A percentile compares a stretch with the other conserved stretches of the same genome.
Conservation (phyloP, 2,113 vertebrate species). For the Panthera leo region DNA sequence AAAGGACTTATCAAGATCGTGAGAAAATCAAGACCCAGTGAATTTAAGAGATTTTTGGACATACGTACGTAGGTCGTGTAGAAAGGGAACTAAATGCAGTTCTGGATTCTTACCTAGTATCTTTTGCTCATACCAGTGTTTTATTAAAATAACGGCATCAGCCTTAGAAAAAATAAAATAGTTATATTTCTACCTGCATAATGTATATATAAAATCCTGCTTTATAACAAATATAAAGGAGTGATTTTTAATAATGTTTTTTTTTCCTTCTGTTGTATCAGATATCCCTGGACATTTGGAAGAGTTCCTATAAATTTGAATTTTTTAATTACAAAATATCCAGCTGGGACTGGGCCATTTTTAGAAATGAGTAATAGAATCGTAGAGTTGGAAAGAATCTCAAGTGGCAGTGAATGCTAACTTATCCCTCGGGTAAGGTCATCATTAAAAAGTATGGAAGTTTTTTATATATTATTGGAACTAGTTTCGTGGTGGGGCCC, state of each 20-base stretch:
- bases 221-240: not conserved
- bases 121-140: slow-evolving; percentile 55
- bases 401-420: not conserved
- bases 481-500: not conserved
- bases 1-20: not conserved
- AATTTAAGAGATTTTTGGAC: not conserved
- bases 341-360: slow-evolving; percentile 32
- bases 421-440: not conserved
- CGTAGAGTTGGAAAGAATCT: slow-evolving; percentile 12
- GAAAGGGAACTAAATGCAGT: not conserved
- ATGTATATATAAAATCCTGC: not conserved
- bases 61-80: too few relatives aligned
- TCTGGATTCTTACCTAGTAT: slow-evolving; percentile 62
- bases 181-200: not conserved
- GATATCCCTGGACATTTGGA: not conserved
- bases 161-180: slow-evolving; percentile 34
- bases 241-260: not conserved
- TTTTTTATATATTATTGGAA: not conserved
- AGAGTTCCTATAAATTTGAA: slow-evolving; percentile 30
- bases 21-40: not conserved
- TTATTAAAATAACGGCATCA: slow-evolving; percentile 59
- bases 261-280: not conserved
- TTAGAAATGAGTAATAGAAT: slow-evolving; percentile 45
- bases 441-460: not conserved
- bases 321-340: slow-evolving; percentile 48